These are phyloP conservation scores for Fragum fragum DNA, from an alignment of 2,888 invertebrate species.

Conservation along the genomic window DNA sequence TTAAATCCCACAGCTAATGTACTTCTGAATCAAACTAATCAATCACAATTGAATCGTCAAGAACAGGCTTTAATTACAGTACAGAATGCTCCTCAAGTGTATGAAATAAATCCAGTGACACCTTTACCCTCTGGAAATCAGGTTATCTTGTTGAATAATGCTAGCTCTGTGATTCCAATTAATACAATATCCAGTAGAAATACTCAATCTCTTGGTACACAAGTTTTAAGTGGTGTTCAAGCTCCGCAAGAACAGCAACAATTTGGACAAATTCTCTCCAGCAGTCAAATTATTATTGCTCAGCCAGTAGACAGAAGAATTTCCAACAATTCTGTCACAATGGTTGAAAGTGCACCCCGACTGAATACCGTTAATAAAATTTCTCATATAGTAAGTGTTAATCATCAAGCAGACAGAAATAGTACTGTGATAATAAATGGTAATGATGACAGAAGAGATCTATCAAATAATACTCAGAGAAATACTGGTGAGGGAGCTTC, in stretches of 20 bases:
- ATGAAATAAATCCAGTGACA: slow-evolving; percentile 16
- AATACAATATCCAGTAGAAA: neutral
- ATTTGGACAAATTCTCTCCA: slow-evolving; percentile 14
- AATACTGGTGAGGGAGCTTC: neutral
- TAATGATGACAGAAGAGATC: neutral
- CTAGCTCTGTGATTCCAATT: slow-evolving; percentile 14
- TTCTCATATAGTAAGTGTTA: neutral
- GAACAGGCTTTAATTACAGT: neutral
- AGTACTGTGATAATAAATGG: neutral
- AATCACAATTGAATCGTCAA: neutral
- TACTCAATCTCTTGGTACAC: neutral
- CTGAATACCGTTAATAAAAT: neutral
- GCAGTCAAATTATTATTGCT: slow-evolving; percentile 13
- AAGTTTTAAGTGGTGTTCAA: neutral
- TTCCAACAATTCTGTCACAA: neutral
- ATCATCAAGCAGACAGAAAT: neutral
- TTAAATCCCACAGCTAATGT: neutral
- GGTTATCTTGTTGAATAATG: neutral
- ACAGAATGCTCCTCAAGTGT: slow-evolving; percentile 3
- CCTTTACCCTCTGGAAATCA: slow-evolving; percentile 1
- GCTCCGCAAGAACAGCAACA: neutral
- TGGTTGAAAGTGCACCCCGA: neutral
- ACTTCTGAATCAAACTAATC: neutral
- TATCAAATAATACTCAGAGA: neutral
- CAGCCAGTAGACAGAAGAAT: slow-evolving; percentile 3